Evolutionary conservation across 2,797 vertebrate genomes (phyloP), one percentile per base, ranked within the genome.

Genomic region (Argyrosomus regius): DNA sequence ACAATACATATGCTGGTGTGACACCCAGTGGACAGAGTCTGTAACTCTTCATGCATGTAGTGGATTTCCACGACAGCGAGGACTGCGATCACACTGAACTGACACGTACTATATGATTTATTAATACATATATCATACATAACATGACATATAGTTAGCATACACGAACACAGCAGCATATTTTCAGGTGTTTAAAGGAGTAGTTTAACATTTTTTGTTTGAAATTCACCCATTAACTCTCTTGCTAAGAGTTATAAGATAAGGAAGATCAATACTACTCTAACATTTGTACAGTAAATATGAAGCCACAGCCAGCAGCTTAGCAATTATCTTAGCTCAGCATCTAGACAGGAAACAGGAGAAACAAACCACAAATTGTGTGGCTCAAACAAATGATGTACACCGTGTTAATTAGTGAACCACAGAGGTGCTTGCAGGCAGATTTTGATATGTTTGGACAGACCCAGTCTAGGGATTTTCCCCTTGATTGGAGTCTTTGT

Each of bases 1-100:
- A 9, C 9, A 78, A 76, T 45, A 45, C 59, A 16, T 87, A 77
- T 76, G 63, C 35, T 81, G 53, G 56, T 79, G 78, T n/a, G 86
- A 83, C 88, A 83, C 54, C 87, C 35, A 80, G 88, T 92, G 91
- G 87, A 77, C 67, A 82, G 35, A 63, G 17, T 22, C 3, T 43
- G 63, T 22, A 81, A 54, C 56, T 79, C 41, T 20, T 60, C 35
- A 57, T 66, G 13, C 13, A 17, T 46, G 24, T 6, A 22, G 18
- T 66, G 16, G 12, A 52, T 57, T 45, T 14, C 4, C 14, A 28
- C 18, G 45, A 43, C 7, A 59, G 3, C 28, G 5, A 57, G 59
- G 7, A 20, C 8, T 20, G 22, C 3, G 17, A 59, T 26, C 28
- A n/a, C 14, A 54, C 1, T 77, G 48, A 61, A 63, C 20, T 14